phyloP scores from a whole-genome alignment of 2,888 invertebrate species.

The Tachina fera region DNA sequence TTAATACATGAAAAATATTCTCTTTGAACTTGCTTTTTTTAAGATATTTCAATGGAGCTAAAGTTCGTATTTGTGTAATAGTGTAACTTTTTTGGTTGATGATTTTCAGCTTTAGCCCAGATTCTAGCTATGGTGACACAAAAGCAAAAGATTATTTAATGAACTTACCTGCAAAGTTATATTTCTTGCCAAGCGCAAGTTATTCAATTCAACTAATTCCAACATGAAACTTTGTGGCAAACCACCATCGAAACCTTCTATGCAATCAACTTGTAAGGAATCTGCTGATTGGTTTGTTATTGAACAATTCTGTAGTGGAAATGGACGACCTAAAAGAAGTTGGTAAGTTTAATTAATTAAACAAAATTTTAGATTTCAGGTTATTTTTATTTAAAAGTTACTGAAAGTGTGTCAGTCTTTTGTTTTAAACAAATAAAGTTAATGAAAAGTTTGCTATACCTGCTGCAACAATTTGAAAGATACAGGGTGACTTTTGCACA shows the following conservation, averaged over 20 bases:
- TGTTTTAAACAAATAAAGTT: not conserved
- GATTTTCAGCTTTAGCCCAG: not conserved
- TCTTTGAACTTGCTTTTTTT: not conserved
- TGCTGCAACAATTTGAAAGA: conserved; percentile 93
- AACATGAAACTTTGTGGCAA: conserved; percentile 93
- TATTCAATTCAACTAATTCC: conserved; percentile 90
- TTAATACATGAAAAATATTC: conserved; percentile 1
- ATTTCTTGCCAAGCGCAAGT: conserved; percentile 84
- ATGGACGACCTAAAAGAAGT: conserved; percentile 89
- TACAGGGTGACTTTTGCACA: conserved; percentile 91
- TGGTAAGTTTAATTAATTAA: conserved; percentile 58
- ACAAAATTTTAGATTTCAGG: not conserved
- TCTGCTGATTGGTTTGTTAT: conserved; percentile 94
- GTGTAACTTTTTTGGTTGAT: not conserved
- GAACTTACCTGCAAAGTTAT: conserved; percentile 81
- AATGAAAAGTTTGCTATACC: conserved; percentile 84
- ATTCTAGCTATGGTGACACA: not conserved
- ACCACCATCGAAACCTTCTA: conserved; percentile 94
- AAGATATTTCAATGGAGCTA: conserved; percentile 5
- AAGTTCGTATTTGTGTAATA: not conserved
- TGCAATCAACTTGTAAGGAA: conserved; percentile 92
- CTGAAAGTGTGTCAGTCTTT: not conserved
- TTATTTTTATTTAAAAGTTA: not conserved
- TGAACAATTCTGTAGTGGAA: conserved; percentile 94
- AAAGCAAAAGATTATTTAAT: not conserved